phyloP scores from a whole-genome alignment of 2,888 invertebrate species.

The Rhorus exstirpatorius region DNA sequence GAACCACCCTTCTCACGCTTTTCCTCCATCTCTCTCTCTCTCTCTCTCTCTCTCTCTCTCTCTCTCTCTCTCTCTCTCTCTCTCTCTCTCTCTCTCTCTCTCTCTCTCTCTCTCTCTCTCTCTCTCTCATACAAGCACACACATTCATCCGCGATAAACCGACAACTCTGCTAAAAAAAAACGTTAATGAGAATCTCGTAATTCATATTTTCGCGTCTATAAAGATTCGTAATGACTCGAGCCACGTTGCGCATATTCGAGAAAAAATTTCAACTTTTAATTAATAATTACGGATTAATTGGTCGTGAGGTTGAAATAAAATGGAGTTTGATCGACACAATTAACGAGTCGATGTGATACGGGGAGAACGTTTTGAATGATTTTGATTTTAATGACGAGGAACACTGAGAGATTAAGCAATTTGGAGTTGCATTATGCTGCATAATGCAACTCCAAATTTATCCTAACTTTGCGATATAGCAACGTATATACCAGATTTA shows the following conservation, averaged over 20 bases:
- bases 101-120: conserved; percentile 2
- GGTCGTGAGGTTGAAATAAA: background rate
- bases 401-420: no score
- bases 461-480: no score
- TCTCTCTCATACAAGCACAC: background rate
- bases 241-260: background rate
- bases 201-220: conserved; percentile 36
- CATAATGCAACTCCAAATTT: no score
- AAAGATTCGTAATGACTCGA: conserved; percentile 25
- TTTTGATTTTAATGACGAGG: no score
- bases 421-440: no score
- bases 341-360: background rate
- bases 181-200: conserved; percentile 53
- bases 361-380: no score
- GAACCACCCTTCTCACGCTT: conserved; percentile 10
- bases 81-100: background rate
- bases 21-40: background rate
- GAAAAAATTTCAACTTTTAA: conserved; percentile 30
- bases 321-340: background rate
- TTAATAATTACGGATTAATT: conserved; percentile 8
- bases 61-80: conserved; percentile 2
- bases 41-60: conserved; percentile 1
- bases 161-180: conserved; percentile 27
- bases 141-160: conserved; percentile 38
- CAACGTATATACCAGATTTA: no score